Evolutionary conservation across 2,797 vertebrate species (phyloP), one percentile per base, ranked within the genome.

Genomic region (Peromyscus attwateri): DNA sequence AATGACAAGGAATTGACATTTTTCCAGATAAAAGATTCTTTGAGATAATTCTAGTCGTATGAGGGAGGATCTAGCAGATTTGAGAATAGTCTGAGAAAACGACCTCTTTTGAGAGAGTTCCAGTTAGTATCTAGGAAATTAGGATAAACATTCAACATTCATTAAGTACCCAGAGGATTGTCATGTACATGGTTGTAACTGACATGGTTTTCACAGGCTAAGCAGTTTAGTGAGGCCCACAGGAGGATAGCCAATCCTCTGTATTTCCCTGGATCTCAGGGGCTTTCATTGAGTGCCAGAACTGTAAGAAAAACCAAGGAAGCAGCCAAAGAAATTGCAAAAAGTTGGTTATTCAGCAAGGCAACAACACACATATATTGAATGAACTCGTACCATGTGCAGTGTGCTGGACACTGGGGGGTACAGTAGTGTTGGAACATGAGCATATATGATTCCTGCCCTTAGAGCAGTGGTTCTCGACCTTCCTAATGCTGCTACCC

Each of bases 21-120:
- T 97, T 95, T 62, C 89, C 46, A 95, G 82, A 92, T 70, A 92
- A 97, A 71, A 97, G 31, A 85, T 95, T 87, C 52, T 89, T 79
- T 29, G 77, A 96, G 64, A 92, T 95, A 92, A 96, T 66, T 94
- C 79, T 92, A 73, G 79, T 76, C 55, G 31, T 87, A 62, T 91
- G 57, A 95, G 82, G 84, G 60, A 88, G 57, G 52, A 43, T 19
- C 71, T 77, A 92, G 52, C 37, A 89, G 92, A 92, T 82, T 43
- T 3, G 79, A 40, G 77, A 93, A 92, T 57, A 90, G 81, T 71
- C 46, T 95, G 13, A 91, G 64, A 94, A 97, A 93, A 81, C 49
- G 93, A 14, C 68, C 34, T 96, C 31, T 93, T 89, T 87, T 92
- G 68, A 94, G 93, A 82, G 71, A 93, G 34, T 92, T 93, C 10